Evolutionary conservation across 1,140 invertebrate genomes (phyloP).

Genomic region (Aphidius ervi): DNA sequence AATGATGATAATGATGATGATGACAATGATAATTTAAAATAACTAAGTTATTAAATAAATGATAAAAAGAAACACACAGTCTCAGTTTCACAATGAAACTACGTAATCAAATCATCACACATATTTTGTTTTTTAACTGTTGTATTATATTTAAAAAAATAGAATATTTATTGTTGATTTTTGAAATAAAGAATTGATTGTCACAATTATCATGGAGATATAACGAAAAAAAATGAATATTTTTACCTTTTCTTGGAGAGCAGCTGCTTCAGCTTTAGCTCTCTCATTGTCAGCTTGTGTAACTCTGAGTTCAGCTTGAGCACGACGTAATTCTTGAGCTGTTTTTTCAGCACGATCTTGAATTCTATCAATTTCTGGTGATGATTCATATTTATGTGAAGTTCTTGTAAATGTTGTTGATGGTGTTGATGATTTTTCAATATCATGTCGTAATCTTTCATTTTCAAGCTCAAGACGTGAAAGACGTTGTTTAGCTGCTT

Average conservation of each 20-base stretch:
- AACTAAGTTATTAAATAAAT: too few species aligned
- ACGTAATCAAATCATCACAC: too few species aligned
- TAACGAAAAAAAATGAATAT: not conserved
- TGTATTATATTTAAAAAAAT: too few species aligned
- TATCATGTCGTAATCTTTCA: conserved; percentile 77
- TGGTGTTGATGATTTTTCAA: conserved; percentile 73
- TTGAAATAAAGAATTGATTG: too few species aligned
- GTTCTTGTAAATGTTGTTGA: conserved; percentile 74
- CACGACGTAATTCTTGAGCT: conserved; percentile 76
- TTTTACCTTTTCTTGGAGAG: conserved; percentile 77
- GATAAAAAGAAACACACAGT: too few species aligned
- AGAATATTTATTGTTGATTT: too few species aligned
- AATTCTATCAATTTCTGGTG: conserved; percentile 75
- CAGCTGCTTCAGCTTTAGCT: conserved; percentile 73
- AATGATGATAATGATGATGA: too few species aligned
- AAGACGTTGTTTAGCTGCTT: conserved; percentile 80
- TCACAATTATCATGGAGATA: not conserved
- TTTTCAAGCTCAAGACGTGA: conserved; percentile 85
- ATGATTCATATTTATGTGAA: conserved; percentile 59
- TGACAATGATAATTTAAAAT: too few species aligned
- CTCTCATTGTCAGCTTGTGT: conserved; percentile 84
- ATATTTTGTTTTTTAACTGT: too few species aligned
- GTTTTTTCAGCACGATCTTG: conserved; percentile 85
- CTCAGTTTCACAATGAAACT: too few species aligned
- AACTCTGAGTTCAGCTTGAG: conserved; percentile 79